Conservation (phyloP, 2,888 invertebrate species). For the Callosobruchus maculatus region DNA sequence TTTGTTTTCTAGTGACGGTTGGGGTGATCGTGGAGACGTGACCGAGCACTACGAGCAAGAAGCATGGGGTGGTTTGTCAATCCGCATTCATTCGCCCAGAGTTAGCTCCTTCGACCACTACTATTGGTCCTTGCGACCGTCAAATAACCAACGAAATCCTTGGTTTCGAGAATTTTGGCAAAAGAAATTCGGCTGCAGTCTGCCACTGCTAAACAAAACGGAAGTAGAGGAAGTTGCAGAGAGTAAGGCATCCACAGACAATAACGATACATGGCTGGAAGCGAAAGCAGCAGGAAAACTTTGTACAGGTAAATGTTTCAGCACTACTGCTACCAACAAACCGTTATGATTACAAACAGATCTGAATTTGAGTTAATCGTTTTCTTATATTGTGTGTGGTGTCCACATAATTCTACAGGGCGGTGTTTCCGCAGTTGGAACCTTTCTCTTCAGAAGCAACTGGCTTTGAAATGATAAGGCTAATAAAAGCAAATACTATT, state of each 20-base stretch:
- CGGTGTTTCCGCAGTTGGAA: too few species aligned
- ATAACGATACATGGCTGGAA: neutral
- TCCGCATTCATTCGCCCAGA: constrained; percentile 71
- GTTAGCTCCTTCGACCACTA: constrained; percentile 62
- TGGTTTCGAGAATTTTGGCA: constrained; percentile 79
- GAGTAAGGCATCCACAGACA: neutral
- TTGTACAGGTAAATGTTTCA: constrained; percentile 10
- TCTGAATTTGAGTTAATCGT: too few species aligned
- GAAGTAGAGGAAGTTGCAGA: neutral
- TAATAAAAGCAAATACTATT: too few species aligned
- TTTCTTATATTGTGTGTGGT: too few species aligned
- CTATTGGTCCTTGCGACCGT: constrained; percentile 63
- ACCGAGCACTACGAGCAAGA: constrained; percentile 62
- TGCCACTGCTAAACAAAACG: neutral
- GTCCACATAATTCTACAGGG: too few species aligned
- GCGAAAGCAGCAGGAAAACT: neutral
- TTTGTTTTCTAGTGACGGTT: constrained; percentile 61
- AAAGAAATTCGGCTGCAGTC: constrained; percentile 60
- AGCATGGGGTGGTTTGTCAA: constrained; percentile 69
- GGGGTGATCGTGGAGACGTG: constrained; percentile 73
- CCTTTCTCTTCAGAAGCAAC: too few species aligned
- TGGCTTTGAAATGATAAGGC: too few species aligned
- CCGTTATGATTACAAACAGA: too few species aligned
- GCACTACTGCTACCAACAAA: neutral
- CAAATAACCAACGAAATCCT: constrained; percentile 65